Percentiles rank a stretch among this genome's conserved stretches.
Conservation (phyloP, 2,797 vertebrate genomes). For the Heteromormyrus szaboi region DNA sequence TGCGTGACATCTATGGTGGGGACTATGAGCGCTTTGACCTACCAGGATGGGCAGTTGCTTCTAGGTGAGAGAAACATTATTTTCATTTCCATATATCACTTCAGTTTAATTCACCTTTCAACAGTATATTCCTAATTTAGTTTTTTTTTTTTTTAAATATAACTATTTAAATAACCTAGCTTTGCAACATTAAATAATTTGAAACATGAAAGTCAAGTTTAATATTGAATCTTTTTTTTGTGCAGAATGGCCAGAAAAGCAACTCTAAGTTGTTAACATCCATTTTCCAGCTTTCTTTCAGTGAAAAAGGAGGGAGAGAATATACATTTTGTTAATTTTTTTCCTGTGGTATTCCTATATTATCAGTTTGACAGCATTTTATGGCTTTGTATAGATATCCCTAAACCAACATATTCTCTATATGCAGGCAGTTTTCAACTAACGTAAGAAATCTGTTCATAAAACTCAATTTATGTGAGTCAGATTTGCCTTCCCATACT, state of each 20-base stretch:
- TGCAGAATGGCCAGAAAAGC: not conserved
- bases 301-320: not conserved
- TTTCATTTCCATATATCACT: not conserved
- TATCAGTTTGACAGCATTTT: not conserved
- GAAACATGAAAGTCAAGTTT: not conserved
- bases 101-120: not conserved
- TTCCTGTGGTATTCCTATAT: not conserved
- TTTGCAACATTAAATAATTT: not conserved
- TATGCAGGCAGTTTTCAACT: not conserved
- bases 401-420: not conserved
- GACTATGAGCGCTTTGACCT: conserved; percentile 78
- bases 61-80: conserved; percentile 59
- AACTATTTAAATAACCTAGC: not conserved
- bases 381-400: not conserved
- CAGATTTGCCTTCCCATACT: not conserved
- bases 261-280: not conserved
- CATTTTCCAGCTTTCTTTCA: not conserved
- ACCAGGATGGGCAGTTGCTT: conserved; percentile 77
- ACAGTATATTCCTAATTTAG: not conserved
- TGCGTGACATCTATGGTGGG: conserved; percentile 79
- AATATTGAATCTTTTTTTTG: not conserved
- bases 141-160: not conserved
- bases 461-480: not conserved
- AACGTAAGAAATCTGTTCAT: not conserved
- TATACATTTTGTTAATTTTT: not conserved